These are phyloP conservation scores for Trochalopteron elliotii DNA, from an alignment of 2,113 vertebrate species.

Conservation along the genomic window DNA sequence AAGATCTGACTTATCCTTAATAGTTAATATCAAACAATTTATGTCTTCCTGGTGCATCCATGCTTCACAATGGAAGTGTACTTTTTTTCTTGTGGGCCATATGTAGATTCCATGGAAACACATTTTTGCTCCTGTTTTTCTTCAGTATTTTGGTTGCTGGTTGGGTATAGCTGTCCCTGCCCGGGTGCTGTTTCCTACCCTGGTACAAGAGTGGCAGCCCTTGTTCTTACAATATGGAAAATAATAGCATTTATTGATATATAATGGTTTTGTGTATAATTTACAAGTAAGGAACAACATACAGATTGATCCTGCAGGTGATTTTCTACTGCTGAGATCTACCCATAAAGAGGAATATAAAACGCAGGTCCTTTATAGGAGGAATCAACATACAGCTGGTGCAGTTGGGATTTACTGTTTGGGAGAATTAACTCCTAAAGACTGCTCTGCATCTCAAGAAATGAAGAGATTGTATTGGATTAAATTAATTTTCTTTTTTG, in stretches of 20 bases:
- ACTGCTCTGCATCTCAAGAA: background rate
- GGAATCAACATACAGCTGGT: background rate
- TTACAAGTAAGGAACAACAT: background rate
- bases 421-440: background rate
- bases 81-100: background rate
- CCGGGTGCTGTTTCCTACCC: background rate
- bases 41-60: background rate
- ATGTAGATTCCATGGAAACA: background rate
- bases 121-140: background rate
- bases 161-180: background rate
- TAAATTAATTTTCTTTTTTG: background rate
- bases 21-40: background rate
- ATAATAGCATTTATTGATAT: background rate
- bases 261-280: background rate
- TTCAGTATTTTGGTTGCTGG: background rate
- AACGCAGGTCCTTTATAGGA: background rate
- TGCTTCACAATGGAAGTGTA: background rate
- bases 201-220: background rate
- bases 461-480: background rate
- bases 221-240: background rate
- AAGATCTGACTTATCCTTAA: constrained; percentile 11
- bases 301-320: background rate
- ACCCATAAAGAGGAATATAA: background rate
- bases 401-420: background rate
- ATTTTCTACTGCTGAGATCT: background rate